A percentile compares a stretch with the other conserved stretches of the same genome.
Evolutionary conservation across 2,888 invertebrate genomes (phyloP).

Genomic region (Oeneis ivallda): DNA sequence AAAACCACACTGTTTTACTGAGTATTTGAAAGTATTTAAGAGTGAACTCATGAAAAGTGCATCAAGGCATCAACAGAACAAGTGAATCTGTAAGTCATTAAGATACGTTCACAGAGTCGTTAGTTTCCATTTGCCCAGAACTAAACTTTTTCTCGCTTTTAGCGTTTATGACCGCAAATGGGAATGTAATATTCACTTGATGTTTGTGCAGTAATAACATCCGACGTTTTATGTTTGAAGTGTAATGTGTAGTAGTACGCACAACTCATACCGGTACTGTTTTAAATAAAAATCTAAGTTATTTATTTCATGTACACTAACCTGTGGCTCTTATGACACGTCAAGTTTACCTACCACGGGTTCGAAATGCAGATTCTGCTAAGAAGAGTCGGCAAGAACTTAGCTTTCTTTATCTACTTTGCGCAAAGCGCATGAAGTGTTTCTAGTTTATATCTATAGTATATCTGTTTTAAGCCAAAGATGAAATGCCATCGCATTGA

Average conservation of each 20-base stretch:
- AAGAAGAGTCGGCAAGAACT: no score
- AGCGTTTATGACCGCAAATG: conserved; percentile 30
- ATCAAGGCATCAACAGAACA: conserved; percentile 25
- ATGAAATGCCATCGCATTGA: no score
- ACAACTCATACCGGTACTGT: no score
- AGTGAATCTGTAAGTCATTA: conserved; percentile 37
- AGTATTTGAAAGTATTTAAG: conserved; percentile 25
- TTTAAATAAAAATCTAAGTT: no score
- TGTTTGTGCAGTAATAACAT: conserved; percentile 22
- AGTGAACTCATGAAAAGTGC: conserved; percentile 26
- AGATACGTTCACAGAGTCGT: conserved; percentile 35
- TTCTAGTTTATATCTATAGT: no score
- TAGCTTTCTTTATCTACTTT: no score
- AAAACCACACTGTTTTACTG: neutral
- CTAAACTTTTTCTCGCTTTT: conserved; percentile 34
- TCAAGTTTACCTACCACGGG: no score
- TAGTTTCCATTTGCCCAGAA: conserved; percentile 37
- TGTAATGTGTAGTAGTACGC: conserved; percentile 6
- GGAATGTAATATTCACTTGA: conserved; percentile 29
- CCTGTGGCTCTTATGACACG: no score
- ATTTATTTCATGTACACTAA: no score
- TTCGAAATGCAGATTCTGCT: no score
- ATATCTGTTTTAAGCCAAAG: no score
- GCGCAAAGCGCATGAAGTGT: no score
- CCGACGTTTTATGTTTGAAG: conserved; percentile 12